Conservation (phyloP, 2,113 vertebrate genomes). For the Notothenia coriiceps region DNA sequence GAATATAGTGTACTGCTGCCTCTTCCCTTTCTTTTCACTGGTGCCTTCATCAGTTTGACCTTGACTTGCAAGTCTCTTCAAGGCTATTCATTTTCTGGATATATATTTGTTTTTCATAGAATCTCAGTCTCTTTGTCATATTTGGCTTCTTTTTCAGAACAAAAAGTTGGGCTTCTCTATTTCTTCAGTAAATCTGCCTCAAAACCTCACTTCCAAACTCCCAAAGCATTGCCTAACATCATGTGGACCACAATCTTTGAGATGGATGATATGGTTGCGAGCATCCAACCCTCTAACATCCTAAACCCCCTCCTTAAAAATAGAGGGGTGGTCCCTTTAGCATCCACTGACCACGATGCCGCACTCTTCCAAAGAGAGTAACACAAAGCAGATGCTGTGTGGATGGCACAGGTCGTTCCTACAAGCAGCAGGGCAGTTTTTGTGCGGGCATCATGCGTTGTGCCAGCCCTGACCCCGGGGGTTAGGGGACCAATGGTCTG, state of each 20-base stretch:
- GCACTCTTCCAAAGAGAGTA: slow-evolving; percentile 42
- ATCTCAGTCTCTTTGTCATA: background rate
- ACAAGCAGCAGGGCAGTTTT: slow-evolving; percentile 51
- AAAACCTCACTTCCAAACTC: slow-evolving; percentile 40
- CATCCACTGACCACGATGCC: slow-evolving; percentile 51
- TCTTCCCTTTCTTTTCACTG: background rate
- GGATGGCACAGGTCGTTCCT: slow-evolving; percentile 67
- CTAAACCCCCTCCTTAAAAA: slow-evolving; percentile 28
- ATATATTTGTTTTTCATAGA: background rate
- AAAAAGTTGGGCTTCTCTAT: slow-evolving; percentile 9
- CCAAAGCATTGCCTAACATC: slow-evolving; percentile 30
- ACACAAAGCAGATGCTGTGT: slow-evolving; percentile 68
- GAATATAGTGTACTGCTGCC: background rate
- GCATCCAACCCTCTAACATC: slow-evolving; percentile 36
- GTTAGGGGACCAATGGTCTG: slow-evolving; percentile 64
- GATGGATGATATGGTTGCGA: slow-evolving; percentile 35
- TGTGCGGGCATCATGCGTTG: slow-evolving; percentile 53
- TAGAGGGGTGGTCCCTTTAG: slow-evolving; percentile 34
- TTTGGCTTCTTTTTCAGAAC: slow-evolving; percentile 13
- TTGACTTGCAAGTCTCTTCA: slow-evolving; percentile 15
- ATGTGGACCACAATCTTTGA: slow-evolving; percentile 29
- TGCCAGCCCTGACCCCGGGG: slow-evolving; percentile 74
- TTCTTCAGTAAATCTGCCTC: slow-evolving; percentile 21
- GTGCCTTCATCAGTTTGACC: slow-evolving; percentile 10
- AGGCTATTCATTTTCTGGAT: background rate